Evolutionary conservation across 2,888 invertebrate genomes (phyloP).

Genomic region (Agrypnus murinus): DNA sequence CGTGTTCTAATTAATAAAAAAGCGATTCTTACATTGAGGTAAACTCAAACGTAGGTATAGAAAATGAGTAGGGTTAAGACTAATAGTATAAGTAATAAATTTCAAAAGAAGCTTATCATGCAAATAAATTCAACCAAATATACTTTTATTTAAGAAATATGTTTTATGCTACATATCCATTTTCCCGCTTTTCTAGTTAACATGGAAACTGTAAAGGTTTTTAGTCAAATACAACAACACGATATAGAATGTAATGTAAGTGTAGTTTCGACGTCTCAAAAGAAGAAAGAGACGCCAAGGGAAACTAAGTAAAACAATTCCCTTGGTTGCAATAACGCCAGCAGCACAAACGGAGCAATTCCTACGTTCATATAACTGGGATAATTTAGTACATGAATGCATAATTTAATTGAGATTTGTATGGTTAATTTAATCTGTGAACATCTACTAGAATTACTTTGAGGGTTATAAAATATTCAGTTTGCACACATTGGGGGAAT

Average conservation of each 20-base stretch:
- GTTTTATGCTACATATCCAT: too few species aligned
- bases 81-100: too few species aligned
- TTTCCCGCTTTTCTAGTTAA: too few species aligned
- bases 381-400: slow-evolving; percentile 62
- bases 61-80: too few species aligned
- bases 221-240: too few species aligned
- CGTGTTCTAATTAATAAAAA: too few species aligned
- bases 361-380: slow-evolving; percentile 58
- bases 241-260: slow-evolving; percentile 9
- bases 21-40: too few species aligned
- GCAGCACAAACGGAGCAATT: slow-evolving; percentile 57
- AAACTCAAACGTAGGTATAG: too few species aligned
- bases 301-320: slow-evolving; percentile 54
- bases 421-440: slow-evolving; percentile 61
- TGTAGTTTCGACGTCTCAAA: slow-evolving; percentile 25
- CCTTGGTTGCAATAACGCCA: slow-evolving; percentile 59
- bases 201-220: too few species aligned
- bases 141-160: too few species aligned
- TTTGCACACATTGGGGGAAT: neutral
- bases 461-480: slow-evolving; percentile 31
- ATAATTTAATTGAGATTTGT: slow-evolving; percentile 63
- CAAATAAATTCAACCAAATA: too few species aligned
- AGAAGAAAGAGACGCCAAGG: slow-evolving; percentile 21
- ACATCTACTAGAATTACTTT: slow-evolving; percentile 49
- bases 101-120: too few species aligned